Conservation (phyloP, 2,113 vertebrate genomes). For the Ondatra zibethicus region DNA sequence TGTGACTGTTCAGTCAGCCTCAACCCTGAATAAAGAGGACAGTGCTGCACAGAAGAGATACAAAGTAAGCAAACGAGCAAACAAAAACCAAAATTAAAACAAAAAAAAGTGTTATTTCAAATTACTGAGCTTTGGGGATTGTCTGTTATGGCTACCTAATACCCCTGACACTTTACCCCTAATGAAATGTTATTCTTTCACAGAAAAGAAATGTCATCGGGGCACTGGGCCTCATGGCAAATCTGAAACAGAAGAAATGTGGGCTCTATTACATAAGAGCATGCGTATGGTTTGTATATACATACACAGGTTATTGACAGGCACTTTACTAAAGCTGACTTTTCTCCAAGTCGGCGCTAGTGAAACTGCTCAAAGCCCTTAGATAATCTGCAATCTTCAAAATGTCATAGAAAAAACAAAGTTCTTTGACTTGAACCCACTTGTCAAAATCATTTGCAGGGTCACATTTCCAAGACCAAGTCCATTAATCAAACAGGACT, state of each 20-base stretch:
- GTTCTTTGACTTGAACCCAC: not conserved
- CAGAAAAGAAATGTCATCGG: not conserved
- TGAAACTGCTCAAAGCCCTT: not conserved
- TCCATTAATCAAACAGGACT: slow-evolving; percentile 44
- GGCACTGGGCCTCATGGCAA: not conserved
- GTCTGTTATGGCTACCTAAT: not conserved
- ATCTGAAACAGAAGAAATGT: slow-evolving; percentile 15
- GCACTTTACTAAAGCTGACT: not conserved
- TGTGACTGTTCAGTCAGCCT: not conserved
- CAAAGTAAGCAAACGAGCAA: not conserved
- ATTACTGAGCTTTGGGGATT: not conserved
- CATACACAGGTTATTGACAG: not conserved
- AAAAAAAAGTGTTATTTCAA: not conserved
- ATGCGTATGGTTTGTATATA: not conserved
- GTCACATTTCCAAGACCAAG: slow-evolving; percentile 30
- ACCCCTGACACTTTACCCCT: not conserved
- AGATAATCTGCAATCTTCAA: slow-evolving; percentile 41
- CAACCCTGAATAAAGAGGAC: not conserved
- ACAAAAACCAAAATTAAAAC: not conserved
- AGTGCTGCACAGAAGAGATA: not conserved
- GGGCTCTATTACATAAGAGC: not conserved
- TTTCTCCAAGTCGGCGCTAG: not conserved
- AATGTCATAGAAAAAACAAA: slow-evolving; percentile 25
- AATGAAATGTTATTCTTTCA: not conserved
- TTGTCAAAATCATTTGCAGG: slow-evolving; percentile 54